These are phyloP conservation scores for Ceratoteleas bidentatus DNA, from an alignment of 1,140 invertebrate species.

Conservation along the genomic window DNA sequence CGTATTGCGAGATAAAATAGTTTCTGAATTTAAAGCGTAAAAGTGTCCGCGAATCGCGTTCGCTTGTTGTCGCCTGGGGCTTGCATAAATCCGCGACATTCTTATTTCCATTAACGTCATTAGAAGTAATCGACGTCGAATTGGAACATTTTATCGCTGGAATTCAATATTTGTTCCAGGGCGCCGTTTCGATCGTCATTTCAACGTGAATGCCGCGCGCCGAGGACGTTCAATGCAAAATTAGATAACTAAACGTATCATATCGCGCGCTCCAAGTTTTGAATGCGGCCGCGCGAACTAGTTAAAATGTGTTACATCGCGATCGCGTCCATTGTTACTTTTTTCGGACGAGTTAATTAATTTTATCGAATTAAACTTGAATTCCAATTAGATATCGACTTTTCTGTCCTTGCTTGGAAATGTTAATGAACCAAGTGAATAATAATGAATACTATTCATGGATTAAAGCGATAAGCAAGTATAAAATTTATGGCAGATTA, in stretches of 20 bases:
- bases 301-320: constrained; percentile 29
- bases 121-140: not conserved
- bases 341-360: not conserved
- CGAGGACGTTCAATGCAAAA: constrained; percentile 1
- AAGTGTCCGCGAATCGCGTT: not conserved
- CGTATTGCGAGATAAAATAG: constrained; percentile 7
- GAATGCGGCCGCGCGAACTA: constrained; percentile 22
- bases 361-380: not conserved
- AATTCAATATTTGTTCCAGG: not conserved
- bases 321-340: constrained; percentile 15
- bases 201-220: constrained; percentile 6
- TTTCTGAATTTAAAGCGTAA: not conserved
- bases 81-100: not conserved
- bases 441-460: too few species aligned
- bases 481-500: too few species aligned
- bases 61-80: not conserved
- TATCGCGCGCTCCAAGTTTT: constrained; percentile 27
- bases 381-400: not conserved
- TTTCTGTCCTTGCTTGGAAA: not conserved
- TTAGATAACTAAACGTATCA: constrained; percentile 31
- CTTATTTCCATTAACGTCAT: not conserved
- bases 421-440: too few species aligned
- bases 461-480: too few species aligned
- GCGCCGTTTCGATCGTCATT: constrained; percentile 8
- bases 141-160: not conserved